Conservation (phyloP, 2,888 invertebrate species). For the Gortyna flavago region DNA sequence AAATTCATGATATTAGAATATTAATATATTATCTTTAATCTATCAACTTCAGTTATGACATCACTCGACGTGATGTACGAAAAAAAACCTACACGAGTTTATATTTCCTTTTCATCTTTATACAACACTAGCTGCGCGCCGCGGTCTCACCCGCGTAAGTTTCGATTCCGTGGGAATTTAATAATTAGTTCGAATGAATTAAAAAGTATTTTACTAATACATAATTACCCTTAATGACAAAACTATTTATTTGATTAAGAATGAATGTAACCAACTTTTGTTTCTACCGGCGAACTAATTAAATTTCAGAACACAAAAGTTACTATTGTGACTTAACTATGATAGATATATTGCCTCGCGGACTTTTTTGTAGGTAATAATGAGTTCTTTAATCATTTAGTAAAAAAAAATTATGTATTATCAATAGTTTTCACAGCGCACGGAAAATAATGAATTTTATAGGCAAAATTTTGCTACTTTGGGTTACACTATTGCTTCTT, state of each 20-base stretch:
- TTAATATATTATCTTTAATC: neutral
- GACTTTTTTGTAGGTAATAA: neutral
- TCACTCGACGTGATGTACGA: constrained; percentile 19
- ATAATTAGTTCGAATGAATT: too few species aligned
- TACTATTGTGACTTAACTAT: too few species aligned
- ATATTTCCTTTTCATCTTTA: constrained; percentile 29
- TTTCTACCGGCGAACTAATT: too few species aligned
- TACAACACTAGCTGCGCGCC: constrained; percentile 3
- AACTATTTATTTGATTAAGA: too few species aligned
- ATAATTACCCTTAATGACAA: too few species aligned
- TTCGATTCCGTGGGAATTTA: too few species aligned
- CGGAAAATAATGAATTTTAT: neutral
- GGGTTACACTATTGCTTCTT: neutral
- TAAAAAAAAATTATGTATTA: neutral
- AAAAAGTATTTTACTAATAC: too few species aligned
- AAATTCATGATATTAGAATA: neutral
- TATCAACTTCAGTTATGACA: constrained; percentile 1
- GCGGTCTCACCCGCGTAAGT: too few species aligned
- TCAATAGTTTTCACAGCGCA: neutral
- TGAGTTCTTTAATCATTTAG: neutral
- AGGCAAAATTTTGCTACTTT: neutral
- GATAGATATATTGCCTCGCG: neutral
- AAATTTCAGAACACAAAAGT: too few species aligned
- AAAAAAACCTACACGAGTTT: constrained; percentile 5
- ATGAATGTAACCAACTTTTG: too few species aligned